A percentile compares a stretch with the other conserved stretches of the same genome.
phyloP scores from a whole-genome alignment of 2,113 vertebrate genomes.

The Gorsachius goisagi region DNA sequence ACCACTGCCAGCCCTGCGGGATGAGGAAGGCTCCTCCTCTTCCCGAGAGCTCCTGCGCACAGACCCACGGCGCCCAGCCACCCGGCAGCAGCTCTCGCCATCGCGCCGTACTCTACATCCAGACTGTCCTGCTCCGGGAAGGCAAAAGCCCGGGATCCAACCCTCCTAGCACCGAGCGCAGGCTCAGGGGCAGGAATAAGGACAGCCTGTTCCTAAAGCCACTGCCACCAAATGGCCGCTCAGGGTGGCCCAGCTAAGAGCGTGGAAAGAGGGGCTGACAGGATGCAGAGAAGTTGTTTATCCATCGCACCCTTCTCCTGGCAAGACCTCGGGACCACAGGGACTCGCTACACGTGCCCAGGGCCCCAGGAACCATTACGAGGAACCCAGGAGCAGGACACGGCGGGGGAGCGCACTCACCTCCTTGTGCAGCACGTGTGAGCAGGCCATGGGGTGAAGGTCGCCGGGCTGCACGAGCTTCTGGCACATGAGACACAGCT shows the following conservation, averaged over 20 bases:
- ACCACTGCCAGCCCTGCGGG: neutral
- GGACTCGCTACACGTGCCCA: neutral
- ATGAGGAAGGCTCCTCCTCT: neutral
- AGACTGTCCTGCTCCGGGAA: neutral
- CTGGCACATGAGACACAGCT: constrained; percentile 92
- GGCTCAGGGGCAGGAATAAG: neutral
- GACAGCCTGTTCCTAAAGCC: neutral
- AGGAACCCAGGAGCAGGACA: neutral
- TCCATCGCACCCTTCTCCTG: neutral
- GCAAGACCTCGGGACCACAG: neutral
- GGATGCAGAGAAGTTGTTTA: neutral
- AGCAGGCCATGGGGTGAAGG: constrained; percentile 85
- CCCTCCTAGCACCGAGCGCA: neutral
- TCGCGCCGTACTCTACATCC: neutral
- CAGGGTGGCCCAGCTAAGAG: neutral
- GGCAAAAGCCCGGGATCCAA: neutral
- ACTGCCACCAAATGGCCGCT: rapidly evolving
- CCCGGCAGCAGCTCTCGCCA: neutral
- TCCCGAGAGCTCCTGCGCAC: neutral
- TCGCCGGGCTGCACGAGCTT: constrained; percentile 81
- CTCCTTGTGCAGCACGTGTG: constrained; percentile 87
- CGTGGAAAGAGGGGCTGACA: neutral
- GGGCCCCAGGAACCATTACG: neutral
- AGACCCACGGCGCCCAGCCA: neutral
- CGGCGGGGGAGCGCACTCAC: constrained; percentile 45